Base-by-base conservation (phyloP, 2,888 invertebrate genomes). In the Melolontha melolontha region DNA sequence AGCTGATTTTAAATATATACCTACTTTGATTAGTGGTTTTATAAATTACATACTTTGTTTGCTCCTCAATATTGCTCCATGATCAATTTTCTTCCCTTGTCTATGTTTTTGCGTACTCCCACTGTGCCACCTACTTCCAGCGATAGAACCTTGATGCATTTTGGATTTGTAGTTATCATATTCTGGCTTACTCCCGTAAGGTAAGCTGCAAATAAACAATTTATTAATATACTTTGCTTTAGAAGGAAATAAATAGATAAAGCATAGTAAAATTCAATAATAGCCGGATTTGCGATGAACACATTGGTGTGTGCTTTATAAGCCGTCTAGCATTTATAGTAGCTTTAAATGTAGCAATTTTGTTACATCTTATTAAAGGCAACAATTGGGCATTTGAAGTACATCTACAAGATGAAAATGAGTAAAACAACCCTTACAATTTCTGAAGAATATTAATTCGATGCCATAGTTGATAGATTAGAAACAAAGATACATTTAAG, bases 131-230 rank as follows among this genome's bases (percentile, higher is more conserved):
- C 82, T 78, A 17, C 76, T 74, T 11, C 79, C 73, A 12, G 6
- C 29, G 27, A 81, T 81, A 12, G 81, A 75, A 7, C 77, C 78
- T 10, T 77, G 70, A 66, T 80, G 80, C 29, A 69, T 75, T 77
- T 83, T 83, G 0, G 80, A 82, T 68, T 82, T 80, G 68, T 84
- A 86, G 65, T 79, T 81, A 68, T 87, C 87, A 77, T 87, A 88
- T 77, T 87, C 87, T 47, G 86, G 86, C 79, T 87, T 87, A 72
- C 84, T 85, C 57, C 90, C 87, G 42, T 89, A 90, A 4, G 91
- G 90, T 69, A 91, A 84, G 80, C 91, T 91, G 78, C 14, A 81
- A 82, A 68, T 16, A 14, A 70, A 69, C 39, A 68, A 27, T 44
- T 11, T 39, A 49, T 55, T 17, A 64, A 47, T 29, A 63, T 50